Base-by-base conservation (phyloP, 2,797 vertebrate species). In the Cetoscarus ocellatus region DNA sequence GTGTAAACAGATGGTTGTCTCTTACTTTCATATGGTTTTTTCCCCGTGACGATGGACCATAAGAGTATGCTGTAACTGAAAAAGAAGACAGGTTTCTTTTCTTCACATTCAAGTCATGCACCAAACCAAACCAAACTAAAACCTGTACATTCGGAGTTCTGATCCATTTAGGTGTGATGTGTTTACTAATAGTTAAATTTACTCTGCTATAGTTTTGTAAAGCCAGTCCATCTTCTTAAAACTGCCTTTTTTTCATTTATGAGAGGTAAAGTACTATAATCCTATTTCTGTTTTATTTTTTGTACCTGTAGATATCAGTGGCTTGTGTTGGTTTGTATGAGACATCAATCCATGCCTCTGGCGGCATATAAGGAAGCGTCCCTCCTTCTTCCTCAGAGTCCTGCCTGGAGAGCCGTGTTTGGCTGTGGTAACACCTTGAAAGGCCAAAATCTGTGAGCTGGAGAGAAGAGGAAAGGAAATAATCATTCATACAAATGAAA, bases 361-460 rank as follows among this genome's bases (percentile, higher is more conserved):
- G 94, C 0, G 94, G 94, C 94, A 95, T 94, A 81, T 93, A 95
- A 72, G 67, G 88, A n/a, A 83, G 59, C 0, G 94, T 94, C 0
- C 94, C 94, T 0, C 74, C 91, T 40, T 84, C 86, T 0, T 80
- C 81, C 0, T 56, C 45, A 0, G 18, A 51, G 12, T 57, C 0
- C 19, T 47, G 79, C 27, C 43, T 70, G 19, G 67, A 66, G 38
- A 0, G 0, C 6, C 39, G 73, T 0, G 85, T 73, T 52, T 74
- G 0, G 14, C 85, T 92, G 38, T 54, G 68, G 59, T 69, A 86
- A 56, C 80, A 12, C 67, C 60, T 91, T 8, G 94, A 77, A 11
- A 95, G 82, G 62, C 94, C 94, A 27, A 95, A 95, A 73, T 95
- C 93, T 73, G 93, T 92, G 6, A 95, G 84, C 94, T 95, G 62